A percentile compares a stretch with the other conserved stretches of the same genome.
Evolutionary conservation across 92 coral and sea anemone species (phyloP).

Genomic region (Paramuricea clavata): DNA sequence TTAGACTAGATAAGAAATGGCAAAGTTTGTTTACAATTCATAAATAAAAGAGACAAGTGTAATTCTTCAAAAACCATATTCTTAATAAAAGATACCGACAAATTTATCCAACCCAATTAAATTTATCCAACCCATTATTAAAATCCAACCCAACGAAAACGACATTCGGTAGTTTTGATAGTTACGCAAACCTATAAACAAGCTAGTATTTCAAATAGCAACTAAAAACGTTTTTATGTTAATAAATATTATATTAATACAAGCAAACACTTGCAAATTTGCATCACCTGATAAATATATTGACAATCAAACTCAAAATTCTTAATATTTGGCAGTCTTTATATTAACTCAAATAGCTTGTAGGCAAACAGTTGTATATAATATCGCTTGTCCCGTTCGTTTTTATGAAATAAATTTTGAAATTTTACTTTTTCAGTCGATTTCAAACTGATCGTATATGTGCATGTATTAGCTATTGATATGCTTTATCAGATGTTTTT

Average conservation of each 20-base stretch:
- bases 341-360: not conserved
- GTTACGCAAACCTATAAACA: not conserved
- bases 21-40: not conserved
- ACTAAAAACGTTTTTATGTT: not conserved
- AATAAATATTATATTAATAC: too few relatives aligned
- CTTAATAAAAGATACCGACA: not conserved
- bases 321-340: not conserved
- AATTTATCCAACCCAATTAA: too few relatives aligned
- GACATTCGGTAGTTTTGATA: not conserved
- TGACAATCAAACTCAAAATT: too few relatives aligned
- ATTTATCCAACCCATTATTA: too few relatives aligned
- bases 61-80: not conserved
- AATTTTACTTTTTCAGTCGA: not conserved
- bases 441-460: not conserved
- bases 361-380: not conserved
- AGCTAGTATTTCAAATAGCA: not conserved
- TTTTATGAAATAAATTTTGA: not conserved
- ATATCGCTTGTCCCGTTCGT: not conserved
- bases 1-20: not conserved
- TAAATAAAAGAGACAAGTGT: not conserved
- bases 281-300: not conserved
- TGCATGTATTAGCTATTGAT: slow-evolving; percentile 15
- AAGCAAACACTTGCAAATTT: not conserved
- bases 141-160: too few relatives aligned
- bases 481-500: slow-evolving; percentile 22